phyloP scores from a whole-genome alignment of 2,888 invertebrate species.

The Drosophila mimetica region DNA sequence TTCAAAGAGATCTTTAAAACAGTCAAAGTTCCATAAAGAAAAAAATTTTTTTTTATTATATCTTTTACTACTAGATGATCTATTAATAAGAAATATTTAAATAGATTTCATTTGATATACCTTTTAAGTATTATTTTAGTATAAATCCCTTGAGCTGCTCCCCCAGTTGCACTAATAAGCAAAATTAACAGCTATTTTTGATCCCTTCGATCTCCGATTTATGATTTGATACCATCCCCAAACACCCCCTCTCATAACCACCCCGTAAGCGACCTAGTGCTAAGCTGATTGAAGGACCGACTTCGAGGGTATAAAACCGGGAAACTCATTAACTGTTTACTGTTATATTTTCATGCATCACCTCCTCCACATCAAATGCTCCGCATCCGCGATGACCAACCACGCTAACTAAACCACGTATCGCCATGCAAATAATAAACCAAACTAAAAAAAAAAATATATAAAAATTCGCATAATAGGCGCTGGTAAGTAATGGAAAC shows the following conservation, averaged over 20 bases:
- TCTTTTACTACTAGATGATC: too few species aligned
- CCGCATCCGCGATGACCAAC: slow-evolving; percentile 40
- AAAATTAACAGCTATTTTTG: slow-evolving; percentile 20
- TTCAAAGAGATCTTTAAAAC: too few species aligned
- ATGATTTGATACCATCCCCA: slow-evolving; percentile 9
- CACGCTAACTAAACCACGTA: slow-evolving; percentile 54
- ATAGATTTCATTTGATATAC: too few species aligned
- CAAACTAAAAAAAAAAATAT: slow-evolving; percentile 23
- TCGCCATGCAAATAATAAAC: slow-evolving; percentile 54
- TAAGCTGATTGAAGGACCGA: slow-evolving; percentile 81
- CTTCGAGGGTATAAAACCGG: slow-evolving; percentile 81
- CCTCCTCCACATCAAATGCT: slow-evolving; percentile 47
- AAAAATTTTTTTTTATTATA: too few species aligned
- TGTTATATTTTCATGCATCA: slow-evolving; percentile 63
- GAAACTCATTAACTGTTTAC: slow-evolving; percentile 39
- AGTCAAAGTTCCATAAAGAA: too few species aligned
- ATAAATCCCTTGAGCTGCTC: not conserved
- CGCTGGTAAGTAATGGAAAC: slow-evolving; percentile 77
- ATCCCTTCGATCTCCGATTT: slow-evolving; percentile 2
- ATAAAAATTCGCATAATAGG: slow-evolving; percentile 60
- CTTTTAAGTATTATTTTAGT: too few species aligned
- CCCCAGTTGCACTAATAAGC: not conserved
- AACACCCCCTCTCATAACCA: not conserved
- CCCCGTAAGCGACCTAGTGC: not conserved
- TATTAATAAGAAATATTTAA: too few species aligned